Evolutionary conservation across 2,888 invertebrate genomes (phyloP).

Genomic region (Scrobipalpa atriplicella): DNA sequence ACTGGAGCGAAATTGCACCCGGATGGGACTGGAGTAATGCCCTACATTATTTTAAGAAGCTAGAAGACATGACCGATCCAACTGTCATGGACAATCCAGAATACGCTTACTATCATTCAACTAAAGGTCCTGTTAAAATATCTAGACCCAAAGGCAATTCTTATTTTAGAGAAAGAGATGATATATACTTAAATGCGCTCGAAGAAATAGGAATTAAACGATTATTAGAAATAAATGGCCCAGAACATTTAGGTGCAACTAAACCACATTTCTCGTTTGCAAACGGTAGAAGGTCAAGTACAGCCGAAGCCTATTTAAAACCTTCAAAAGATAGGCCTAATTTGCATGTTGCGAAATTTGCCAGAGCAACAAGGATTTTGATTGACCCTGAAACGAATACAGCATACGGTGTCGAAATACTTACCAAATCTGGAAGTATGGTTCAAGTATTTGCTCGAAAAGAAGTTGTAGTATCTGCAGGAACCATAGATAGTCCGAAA

Average conservation of each 20-base stretch:
- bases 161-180: constrained; percentile 45
- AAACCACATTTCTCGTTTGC: constrained; percentile 55
- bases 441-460: constrained; percentile 53
- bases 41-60: constrained; percentile 56
- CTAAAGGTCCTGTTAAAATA: constrained; percentile 53
- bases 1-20: constrained; percentile 50
- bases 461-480: constrained; percentile 69
- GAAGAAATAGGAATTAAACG: constrained; percentile 56
- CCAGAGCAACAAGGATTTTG: constrained; percentile 59
- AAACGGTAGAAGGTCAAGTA: constrained; percentile 64
- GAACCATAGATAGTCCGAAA: constrained; percentile 65
- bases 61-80: constrained; percentile 58
- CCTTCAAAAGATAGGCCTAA: constrained; percentile 54
- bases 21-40: constrained; percentile 60
- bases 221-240: constrained; percentile 54
- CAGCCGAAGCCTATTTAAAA: constrained; percentile 64
- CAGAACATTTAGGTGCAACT: constrained; percentile 47
- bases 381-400: constrained; percentile 49
- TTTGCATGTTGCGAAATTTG: constrained; percentile 58
- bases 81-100: constrained; percentile 44
- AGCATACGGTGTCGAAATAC: constrained; percentile 60
- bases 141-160: constrained; percentile 47
- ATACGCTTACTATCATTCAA: constrained; percentile 52
- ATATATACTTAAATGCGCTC: constrained; percentile 47
- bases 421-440: constrained; percentile 44